phyloP scores from a whole-genome alignment of 2,888 invertebrate genomes.

The Agrypnus murinus region DNA sequence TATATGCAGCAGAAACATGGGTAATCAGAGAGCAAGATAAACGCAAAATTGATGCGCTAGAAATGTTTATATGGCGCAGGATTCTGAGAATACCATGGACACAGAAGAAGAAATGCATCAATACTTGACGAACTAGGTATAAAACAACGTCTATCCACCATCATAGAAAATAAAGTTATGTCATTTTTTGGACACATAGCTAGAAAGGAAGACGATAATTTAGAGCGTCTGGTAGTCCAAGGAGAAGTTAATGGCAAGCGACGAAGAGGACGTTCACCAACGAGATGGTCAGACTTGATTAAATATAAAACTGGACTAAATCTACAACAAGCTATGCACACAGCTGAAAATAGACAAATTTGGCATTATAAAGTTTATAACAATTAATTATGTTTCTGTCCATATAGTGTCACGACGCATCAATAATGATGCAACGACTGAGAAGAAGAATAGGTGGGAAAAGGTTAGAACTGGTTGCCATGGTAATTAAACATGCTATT shows the following conservation, averaged over 20 bases:
- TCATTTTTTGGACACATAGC: slow-evolving; percentile 3
- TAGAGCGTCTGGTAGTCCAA: no score
- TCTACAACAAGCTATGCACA: no score
- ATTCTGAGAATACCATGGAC: neutral
- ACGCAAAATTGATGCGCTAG: neutral
- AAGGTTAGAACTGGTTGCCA: no score
- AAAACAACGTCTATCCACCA: neutral
- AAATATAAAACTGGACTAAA: neutral
- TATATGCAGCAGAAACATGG: neutral
- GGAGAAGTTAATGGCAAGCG: neutral
- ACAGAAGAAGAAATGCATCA: neutral
- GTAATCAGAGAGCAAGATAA: neutral
- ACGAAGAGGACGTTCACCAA: slow-evolving; percentile 4
- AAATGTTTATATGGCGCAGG: neutral
- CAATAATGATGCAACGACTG: no score
- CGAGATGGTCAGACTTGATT: neutral
- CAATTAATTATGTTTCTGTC: no score
- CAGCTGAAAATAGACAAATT: no score
- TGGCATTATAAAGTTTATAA: no score
- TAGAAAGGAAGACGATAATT: neutral
- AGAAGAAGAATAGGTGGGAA: no score
- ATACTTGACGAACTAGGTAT: neutral
- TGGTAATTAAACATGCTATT: no score
- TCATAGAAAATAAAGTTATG: neutral
- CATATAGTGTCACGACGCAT: no score